Evolutionary conservation across 2,888 invertebrate genomes (phyloP), one percentile per base, ranked within the genome.

Genomic region (Cynaeus angustus): DNA sequence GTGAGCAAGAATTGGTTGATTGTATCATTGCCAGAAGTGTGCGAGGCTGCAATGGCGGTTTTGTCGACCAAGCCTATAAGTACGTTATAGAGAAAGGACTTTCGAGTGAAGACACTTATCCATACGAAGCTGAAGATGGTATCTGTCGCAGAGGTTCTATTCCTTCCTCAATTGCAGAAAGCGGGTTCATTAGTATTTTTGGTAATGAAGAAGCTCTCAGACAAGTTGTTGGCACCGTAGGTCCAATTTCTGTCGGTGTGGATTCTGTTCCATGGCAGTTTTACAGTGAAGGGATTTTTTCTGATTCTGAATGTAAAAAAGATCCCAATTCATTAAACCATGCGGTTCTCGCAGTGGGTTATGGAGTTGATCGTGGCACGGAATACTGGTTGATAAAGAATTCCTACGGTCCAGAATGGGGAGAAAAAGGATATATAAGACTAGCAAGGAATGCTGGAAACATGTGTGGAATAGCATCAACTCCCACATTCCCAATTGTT

Each of bases 221-320:
- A 85, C 84, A 87, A 72, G 96, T 95, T 9, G 89, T 95, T 59
- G 95, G 94, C 66, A 92, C 92, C 0, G 84, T 92, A 72, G 96
- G 96, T 0, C 96, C 96, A 8, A 88, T 96, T 41, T 89, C 94
- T 12, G 92, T 95, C 55, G 95, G 94, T 78, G 94, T 96, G 81
- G 95, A 97, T 87, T 96, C 96, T 68, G 12, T 9, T 1, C 85
- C 85, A 74, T 95, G 96, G 90, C 94, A 95, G 85, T 91, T 93
- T 83, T 96, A 96, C 85, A 88, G 88, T 7, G 85, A 87, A 75
- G 94, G 94, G 48, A 89, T 96, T 61, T 96, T 95, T 86, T 88
- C 88, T 81, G 94, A 95, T 75, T 88, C 89, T 48, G 83, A 89
- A 38, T 96, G 96, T 86, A 89, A 90, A 74, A 77, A 87, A 0